Conservation (phyloP, 2,797 vertebrate species). For the Myripristis jacobus region DNA sequence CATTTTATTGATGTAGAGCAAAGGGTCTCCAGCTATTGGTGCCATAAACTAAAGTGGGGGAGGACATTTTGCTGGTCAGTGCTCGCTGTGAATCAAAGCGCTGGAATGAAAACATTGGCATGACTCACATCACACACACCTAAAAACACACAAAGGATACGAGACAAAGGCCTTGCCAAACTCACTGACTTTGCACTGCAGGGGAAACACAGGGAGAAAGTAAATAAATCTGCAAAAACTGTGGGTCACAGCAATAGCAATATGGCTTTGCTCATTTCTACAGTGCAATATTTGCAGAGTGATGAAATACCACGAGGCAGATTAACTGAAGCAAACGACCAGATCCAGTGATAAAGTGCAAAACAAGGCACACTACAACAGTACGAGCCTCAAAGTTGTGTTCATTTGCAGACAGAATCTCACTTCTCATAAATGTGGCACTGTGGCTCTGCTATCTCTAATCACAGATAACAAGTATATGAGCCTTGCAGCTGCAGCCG, state of each 20-base stretch:
- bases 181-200: conserved; percentile 24
- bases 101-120: conserved; percentile 73
- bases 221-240: neutral
- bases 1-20: conserved; percentile 8
- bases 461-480: conserved; percentile 4
- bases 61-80: conserved; percentile 28
- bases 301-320: no score
- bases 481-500: neutral
- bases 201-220: conserved; percentile 35
- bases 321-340: neutral
- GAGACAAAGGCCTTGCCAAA: conserved; percentile 50
- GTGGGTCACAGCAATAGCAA: neutral
- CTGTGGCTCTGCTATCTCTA: neutral
- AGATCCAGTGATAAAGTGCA: neutral
- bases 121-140: conserved; percentile 61
- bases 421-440: neutral
- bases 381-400: neutral
- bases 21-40: conserved; percentile 22
- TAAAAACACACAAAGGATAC: conserved; percentile 52
- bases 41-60: conserved; percentile 19
- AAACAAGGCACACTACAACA: neutral
- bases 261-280: neutral
- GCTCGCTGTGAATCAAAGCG: conserved; percentile 47
- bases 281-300: no score
- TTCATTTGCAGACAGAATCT: conserved; percentile 2